Percentiles rank a stretch among this genome's conserved stretches.
phyloP scores from a whole-genome alignment of 2,888 invertebrate species.

The Leptopterna dolabrata region DNA sequence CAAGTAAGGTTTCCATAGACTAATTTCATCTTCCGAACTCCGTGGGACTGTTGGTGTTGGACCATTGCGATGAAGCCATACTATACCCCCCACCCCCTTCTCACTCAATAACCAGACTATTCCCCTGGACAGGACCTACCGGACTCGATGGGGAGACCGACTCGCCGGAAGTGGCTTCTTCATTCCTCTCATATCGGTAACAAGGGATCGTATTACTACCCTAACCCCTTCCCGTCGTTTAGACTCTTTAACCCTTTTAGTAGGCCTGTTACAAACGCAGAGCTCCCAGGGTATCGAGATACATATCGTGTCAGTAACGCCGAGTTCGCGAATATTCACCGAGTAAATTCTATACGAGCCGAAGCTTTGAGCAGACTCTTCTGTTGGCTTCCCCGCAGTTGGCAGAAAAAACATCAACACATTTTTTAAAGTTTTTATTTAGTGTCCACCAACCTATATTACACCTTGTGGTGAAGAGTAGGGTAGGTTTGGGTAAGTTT shows the following conservation, averaged over 20 bases:
- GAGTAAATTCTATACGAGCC: not conserved
- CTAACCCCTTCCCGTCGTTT: conserved; percentile 12
- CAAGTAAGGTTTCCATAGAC: not conserved
- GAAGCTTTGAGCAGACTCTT: not conserved
- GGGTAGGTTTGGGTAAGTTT: too few species aligned
- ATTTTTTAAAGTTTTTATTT: too few species aligned
- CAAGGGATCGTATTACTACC: conserved; percentile 10
- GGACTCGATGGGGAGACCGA: not conserved
- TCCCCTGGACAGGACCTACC: not conserved
- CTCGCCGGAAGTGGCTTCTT: conserved; percentile 41
- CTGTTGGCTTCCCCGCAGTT: too few species aligned
- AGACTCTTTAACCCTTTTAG: conserved; percentile 26
- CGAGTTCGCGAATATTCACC: not conserved
- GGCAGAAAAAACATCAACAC: too few species aligned
- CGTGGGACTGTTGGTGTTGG: not conserved
- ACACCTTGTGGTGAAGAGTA: too few species aligned
- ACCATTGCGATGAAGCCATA: not conserved
- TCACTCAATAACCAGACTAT: too few species aligned
- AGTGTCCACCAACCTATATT: too few species aligned
- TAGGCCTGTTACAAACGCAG: not conserved
- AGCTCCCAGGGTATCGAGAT: not conserved
- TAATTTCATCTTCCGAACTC: conserved; percentile 12
- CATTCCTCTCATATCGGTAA: conserved; percentile 46
- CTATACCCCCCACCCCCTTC: too few species aligned
- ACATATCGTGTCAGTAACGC: not conserved